Evolutionary conservation across 2,113 vertebrate genomes (phyloP).

Genomic region (Leptosomus discolor): DNA sequence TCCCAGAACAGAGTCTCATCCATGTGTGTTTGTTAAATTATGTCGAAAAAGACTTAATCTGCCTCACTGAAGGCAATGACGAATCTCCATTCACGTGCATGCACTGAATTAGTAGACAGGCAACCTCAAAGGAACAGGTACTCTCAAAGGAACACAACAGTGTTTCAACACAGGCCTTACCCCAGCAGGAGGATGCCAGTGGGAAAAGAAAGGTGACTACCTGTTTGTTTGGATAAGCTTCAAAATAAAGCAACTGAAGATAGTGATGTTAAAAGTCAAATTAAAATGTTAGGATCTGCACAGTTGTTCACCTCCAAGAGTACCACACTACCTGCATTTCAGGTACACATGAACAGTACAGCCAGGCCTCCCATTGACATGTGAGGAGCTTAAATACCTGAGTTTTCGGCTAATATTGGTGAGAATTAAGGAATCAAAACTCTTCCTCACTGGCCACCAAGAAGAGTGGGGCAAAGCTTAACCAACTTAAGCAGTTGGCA

Average conservation of each 20-base stretch:
- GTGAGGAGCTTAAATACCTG: background rate
- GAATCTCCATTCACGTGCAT: background rate
- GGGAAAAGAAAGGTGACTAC: background rate
- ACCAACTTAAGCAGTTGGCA: background rate
- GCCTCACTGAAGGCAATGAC: background rate
- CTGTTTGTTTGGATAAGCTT: background rate
- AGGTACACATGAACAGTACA: background rate
- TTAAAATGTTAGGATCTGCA: background rate
- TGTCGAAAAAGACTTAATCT: background rate
- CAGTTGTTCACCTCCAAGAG: background rate
- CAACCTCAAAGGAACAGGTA: background rate
- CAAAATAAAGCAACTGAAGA: background rate
- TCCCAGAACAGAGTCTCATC: background rate
- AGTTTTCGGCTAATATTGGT: background rate
- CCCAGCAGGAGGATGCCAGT: background rate
- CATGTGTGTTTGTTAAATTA: background rate
- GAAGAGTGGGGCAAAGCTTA: background rate
- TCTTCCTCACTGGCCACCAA: background rate
- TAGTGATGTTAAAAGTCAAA: background rate
- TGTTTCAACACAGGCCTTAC: background rate
- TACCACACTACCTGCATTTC: fast-evolving
- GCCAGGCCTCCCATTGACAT: background rate
- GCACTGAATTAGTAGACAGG: background rate
- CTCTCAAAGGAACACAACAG: background rate
- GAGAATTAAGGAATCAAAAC: background rate